phyloP scores from a whole-genome alignment of 2,888 invertebrate species.

The Dromius quadrimaculatus region DNA sequence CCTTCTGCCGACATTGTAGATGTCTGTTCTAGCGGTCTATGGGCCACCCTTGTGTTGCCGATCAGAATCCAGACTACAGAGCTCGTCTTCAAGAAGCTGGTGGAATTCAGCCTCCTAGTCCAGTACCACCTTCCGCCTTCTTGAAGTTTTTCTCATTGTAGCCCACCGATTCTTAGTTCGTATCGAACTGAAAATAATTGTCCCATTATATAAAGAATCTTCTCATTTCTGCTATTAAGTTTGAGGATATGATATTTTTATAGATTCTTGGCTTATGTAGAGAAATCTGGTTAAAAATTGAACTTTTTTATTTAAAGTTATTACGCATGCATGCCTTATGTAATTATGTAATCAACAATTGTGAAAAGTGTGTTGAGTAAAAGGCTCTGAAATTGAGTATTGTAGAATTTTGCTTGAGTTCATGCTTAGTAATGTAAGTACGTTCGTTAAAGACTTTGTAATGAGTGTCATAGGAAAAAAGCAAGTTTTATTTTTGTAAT shows the following conservation, averaged over 20 bases:
- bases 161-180: slow-evolving; percentile 31
- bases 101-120: slow-evolving; percentile 81
- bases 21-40: slow-evolving; percentile 96
- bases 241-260: slow-evolving; percentile 15
- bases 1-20: slow-evolving; percentile 93
- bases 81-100: slow-evolving; percentile 85
- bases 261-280: neutral
- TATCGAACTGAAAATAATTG: slow-evolving; percentile 17
- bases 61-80: slow-evolving; percentile 86
- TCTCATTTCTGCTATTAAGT: neutral
- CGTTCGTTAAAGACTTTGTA: too few species aligned
- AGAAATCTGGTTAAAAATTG: neutral
- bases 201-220: slow-evolving; percentile 2
- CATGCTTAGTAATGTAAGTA: too few species aligned
- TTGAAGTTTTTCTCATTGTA: slow-evolving; percentile 92
- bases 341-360: too few species aligned
- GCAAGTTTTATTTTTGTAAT: too few species aligned
- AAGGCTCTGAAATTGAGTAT: too few species aligned
- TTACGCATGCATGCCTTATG: neutral
- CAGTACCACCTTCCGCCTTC: slow-evolving; percentile 90
- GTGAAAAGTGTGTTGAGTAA: too few species aligned
- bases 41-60: slow-evolving; percentile 90
- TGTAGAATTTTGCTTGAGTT: too few species aligned
- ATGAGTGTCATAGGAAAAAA: too few species aligned
- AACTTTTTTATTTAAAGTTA: neutral